These are phyloP conservation scores for Ophioninae sp. DNA, from an alignment of 2,888 invertebrate genomes.

Conservation along the genomic window DNA sequence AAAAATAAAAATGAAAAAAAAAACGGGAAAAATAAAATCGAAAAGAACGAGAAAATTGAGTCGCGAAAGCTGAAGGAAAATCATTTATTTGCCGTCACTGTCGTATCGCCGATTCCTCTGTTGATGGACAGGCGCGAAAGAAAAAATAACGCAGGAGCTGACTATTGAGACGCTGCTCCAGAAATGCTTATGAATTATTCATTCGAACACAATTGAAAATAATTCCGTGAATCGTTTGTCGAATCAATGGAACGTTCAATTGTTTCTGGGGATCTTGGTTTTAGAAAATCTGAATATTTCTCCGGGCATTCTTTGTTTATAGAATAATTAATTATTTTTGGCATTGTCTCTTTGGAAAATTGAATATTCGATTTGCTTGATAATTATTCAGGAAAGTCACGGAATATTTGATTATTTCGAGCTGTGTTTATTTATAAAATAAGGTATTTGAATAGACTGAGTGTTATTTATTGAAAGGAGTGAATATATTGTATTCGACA, in stretches of 20 bases:
- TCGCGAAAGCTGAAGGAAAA: neutral
- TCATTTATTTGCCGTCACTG: neutral
- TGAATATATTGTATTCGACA: neutral
- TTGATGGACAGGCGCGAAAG: neutral
- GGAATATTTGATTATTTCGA: neutral
- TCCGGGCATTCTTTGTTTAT: neutral
- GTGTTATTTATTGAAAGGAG: neutral
- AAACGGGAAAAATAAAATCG: neutral
- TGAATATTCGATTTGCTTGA: neutral
- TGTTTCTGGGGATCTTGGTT: neutral
- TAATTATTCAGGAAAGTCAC: too few relatives aligned
- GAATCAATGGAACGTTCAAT: neutral
- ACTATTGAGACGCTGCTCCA: neutral
- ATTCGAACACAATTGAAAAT: neutral
- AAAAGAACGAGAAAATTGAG: neutral
- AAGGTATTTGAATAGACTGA: neutral
- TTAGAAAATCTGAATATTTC: neutral
- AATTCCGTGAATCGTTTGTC: neutral
- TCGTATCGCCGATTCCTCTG: neutral
- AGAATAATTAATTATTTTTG: neutral
- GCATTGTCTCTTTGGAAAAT: neutral
- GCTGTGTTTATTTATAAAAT: neutral
- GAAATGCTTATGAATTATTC: neutral
- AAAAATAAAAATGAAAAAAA: constrained; percentile 23
- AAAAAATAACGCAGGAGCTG: neutral